phyloP scores from a whole-genome alignment of 2,113 vertebrate genomes.

The Stigmatopora argus region DNA sequence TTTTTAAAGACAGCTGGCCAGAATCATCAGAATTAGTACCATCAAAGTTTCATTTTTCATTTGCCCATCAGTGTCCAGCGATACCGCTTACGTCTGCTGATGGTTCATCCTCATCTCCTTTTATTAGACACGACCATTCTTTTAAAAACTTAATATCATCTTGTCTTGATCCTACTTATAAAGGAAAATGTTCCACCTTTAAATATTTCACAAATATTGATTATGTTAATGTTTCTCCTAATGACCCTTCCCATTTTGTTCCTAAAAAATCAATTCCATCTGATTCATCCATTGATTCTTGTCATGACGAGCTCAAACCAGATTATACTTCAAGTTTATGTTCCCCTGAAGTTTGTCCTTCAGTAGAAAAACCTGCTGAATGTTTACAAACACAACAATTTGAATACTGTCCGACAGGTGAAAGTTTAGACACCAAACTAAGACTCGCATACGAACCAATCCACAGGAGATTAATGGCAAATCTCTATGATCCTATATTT shows the following conservation, averaged over 20 bases:
- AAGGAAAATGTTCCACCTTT: conserved; percentile 13
- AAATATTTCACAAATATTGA: not conserved
- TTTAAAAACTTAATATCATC: conserved; percentile 31
- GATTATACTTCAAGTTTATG: conserved; percentile 27
- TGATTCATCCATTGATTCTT: conserved; percentile 2
- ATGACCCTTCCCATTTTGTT: not conserved
- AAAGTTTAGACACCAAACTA: not conserved
- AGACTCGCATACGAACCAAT: not conserved
- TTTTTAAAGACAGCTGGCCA: not conserved
- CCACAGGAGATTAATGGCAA: not conserved
- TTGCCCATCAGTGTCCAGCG: not conserved
- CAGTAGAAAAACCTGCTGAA: not conserved
- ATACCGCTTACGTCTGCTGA: not conserved
- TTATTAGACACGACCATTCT: not conserved
- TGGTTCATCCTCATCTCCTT: not conserved
- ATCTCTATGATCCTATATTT: conserved; percentile 17
- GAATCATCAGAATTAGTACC: not conserved
- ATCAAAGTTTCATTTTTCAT: not conserved
- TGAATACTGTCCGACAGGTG: not conserved
- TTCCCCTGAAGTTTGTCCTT: not conserved
- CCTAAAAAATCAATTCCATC: not conserved
- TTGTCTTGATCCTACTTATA: conserved; percentile 37
- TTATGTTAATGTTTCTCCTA: not conserved
- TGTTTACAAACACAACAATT: conserved; percentile 1
- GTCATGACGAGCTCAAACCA: conserved; percentile 16